These are phyloP conservation scores for Asbolus verrucosus DNA, from an alignment of 1,140 invertebrate species.

Conservation along the genomic window DNA sequence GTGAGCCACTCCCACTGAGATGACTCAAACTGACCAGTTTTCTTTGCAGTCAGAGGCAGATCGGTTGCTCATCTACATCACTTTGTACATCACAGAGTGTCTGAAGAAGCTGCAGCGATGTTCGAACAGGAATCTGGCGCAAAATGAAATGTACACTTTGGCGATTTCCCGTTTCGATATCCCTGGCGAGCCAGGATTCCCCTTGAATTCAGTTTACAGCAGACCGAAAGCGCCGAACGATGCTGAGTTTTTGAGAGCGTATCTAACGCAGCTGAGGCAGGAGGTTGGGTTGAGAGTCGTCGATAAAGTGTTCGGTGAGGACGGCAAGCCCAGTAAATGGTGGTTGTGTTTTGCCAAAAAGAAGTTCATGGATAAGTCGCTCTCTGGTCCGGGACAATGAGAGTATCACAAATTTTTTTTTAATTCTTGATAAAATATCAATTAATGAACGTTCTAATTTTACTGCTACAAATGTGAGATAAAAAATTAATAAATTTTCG, in stretches of 20 bases:
- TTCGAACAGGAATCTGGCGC: slow-evolving; percentile 87
- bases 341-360: slow-evolving; percentile 99
- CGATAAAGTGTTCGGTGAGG: slow-evolving; percentile 92
- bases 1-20: slow-evolving; percentile 66
- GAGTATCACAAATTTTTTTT: slow-evolving; percentile 45
- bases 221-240: slow-evolving; percentile 82
- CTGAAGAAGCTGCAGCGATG: slow-evolving; percentile 95
- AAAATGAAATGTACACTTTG: slow-evolving; percentile 96
- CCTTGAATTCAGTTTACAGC: slow-evolving; percentile 94
- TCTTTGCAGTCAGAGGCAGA: slow-evolving; percentile 89
- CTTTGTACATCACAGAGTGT: slow-evolving; percentile 98
- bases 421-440: slow-evolving; percentile 15
- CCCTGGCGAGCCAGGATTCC: slow-evolving; percentile 95
- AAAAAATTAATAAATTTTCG: neutral
- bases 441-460: too few species aligned
- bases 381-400: slow-evolving; percentile 85
- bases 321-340: slow-evolving; percentile 98
- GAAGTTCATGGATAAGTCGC: slow-evolving; percentile 99
- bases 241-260: slow-evolving; percentile 91
- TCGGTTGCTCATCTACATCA: slow-evolving; percentile 96
- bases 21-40: neutral
- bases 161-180: slow-evolving; percentile 97
- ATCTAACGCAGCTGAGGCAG: slow-evolving; percentile 94
- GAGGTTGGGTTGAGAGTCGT: slow-evolving; percentile 92
- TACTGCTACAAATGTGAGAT: too few species aligned